Conservation (phyloP, 1,140 invertebrate species). For the Ceratina australensis region DNA sequence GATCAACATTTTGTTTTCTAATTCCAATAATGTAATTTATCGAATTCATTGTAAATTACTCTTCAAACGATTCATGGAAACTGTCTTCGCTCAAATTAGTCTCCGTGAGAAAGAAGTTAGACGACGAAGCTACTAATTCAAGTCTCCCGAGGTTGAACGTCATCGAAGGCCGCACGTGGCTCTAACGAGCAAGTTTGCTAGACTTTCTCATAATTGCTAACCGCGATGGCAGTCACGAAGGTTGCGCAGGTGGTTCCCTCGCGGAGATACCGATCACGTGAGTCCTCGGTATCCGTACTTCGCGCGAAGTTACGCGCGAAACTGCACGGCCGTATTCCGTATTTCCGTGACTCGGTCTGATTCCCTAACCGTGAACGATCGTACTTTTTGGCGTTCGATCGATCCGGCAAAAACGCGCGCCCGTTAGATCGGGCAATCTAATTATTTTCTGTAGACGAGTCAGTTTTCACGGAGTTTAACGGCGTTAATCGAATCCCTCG, state of each 20-base stretch:
- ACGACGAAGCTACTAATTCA: constrained; percentile 11
- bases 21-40: no score
- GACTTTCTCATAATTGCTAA: constrained; percentile 55
- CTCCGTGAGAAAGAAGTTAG: no score
- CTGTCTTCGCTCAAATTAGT: neutral
- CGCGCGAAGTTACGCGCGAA: constrained; percentile 1
- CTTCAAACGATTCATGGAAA: no score
- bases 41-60: no score
- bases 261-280: constrained; percentile 46
- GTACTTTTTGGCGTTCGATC: constrained; percentile 27
- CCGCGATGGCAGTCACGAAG: constrained; percentile 47
- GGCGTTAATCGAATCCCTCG: no score
- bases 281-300: constrained; percentile 35
- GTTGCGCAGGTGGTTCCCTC: constrained; percentile 37
- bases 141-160: constrained; percentile 23
- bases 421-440: no score
- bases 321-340: neutral
- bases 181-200: constrained; percentile 44
- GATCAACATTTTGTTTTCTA: no score
- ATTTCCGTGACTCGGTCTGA: constrained; percentile 23
- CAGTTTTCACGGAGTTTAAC: no score
- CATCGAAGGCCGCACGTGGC: constrained; percentile 37
- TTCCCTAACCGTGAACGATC: constrained; percentile 23
- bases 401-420: neutral
- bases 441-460: no score